A percentile compares a stretch with the other conserved stretches of the same genome.
These are phyloP conservation scores for Xerus rutilus DNA, from an alignment of 2,797 vertebrate genomes.

Conservation along the genomic window DNA sequence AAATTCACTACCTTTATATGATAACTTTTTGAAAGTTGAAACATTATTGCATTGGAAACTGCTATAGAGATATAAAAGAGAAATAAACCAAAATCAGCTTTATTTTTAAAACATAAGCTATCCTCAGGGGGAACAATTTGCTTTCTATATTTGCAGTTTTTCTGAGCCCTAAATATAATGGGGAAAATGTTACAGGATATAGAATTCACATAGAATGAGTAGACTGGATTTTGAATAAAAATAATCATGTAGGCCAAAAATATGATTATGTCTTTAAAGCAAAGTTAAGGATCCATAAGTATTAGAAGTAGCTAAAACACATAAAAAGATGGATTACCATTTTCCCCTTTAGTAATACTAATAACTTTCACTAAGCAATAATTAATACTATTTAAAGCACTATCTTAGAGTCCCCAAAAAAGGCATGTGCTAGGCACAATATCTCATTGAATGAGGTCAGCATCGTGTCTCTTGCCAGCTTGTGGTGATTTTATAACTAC, in stretches of 20 bases:
- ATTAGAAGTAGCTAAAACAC: neutral
- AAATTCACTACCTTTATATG: neutral
- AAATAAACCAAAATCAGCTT: constrained; percentile 60
- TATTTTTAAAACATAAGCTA: constrained; percentile 19
- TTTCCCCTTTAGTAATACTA: neutral
- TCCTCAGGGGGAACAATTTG: neutral
- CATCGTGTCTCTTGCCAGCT: neutral
- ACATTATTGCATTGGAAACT: constrained; percentile 53
- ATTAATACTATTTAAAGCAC: neutral
- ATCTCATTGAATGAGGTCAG: neutral
- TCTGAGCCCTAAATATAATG: constrained; percentile 18
- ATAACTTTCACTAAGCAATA: neutral
- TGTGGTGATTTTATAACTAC: neutral
- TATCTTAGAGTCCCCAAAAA: neutral
- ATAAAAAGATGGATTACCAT: neutral
- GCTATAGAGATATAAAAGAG: neutral
- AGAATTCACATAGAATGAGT: neutral
- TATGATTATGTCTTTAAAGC: constrained; percentile 18
- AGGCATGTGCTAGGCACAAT: neutral
- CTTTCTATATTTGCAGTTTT: constrained; percentile 56
- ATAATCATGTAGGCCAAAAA: constrained; percentile 35
- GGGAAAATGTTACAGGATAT: neutral
- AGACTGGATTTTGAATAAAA: constrained; percentile 60
- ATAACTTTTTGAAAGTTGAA: constrained; percentile 49
- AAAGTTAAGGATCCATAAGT: constrained; percentile 49